Conservation (phyloP, 2,113 vertebrate species). For the Ammodramus savannarum region DNA sequence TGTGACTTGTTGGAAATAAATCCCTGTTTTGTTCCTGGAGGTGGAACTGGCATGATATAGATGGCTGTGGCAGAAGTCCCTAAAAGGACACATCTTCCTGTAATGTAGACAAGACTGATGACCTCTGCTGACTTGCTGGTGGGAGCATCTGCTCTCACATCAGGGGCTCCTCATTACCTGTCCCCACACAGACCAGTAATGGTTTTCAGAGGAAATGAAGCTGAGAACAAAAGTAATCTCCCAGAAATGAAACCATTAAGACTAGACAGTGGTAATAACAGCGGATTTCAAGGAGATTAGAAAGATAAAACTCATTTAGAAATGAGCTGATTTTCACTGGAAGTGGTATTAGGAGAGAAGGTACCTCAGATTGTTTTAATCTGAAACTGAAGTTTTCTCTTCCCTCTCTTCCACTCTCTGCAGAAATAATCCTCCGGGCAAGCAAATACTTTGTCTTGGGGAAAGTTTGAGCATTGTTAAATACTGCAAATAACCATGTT, state of each 20-base stretch:
- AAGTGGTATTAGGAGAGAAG: not conserved
- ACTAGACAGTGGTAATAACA: not conserved
- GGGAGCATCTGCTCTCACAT: constrained; percentile 40
- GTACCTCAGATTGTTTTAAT: not conserved
- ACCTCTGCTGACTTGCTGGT: not conserved
- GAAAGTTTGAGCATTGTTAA: not conserved
- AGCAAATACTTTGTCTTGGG: not conserved
- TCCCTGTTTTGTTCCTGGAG: not conserved
- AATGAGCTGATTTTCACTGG: not conserved
- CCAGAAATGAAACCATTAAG: not conserved
- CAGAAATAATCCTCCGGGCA: not conserved
- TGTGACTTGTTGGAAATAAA: not conserved
- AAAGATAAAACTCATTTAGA: not conserved
- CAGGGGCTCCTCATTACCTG: constrained; percentile 1
- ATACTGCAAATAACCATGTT: not conserved
- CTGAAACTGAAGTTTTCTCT: not conserved
- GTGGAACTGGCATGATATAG: not conserved
- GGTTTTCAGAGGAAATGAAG: not conserved
- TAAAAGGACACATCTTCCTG: not conserved
- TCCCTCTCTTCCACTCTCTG: not conserved
- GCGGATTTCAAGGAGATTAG: not conserved
- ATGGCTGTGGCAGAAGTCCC: not conserved
- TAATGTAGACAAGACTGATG: not conserved
- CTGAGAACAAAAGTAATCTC: not conserved
- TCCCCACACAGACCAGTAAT: not conserved